Evolutionary conservation across 2,797 vertebrate species (phyloP).

Genomic region (Paedocypris micromegethes): DNA sequence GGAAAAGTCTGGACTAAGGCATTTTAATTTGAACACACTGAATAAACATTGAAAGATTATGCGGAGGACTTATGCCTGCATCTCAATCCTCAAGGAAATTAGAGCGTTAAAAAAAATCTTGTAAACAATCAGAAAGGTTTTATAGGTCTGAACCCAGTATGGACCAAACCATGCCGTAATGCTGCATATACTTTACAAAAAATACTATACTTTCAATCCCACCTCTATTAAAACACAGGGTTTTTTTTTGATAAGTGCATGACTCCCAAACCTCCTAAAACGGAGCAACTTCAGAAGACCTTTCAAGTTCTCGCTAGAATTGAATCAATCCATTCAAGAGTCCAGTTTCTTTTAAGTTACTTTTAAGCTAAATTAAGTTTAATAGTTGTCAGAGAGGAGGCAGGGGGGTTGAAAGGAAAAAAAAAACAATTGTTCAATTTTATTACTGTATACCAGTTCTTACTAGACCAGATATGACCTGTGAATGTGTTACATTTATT

Average conservation of each 20-base stretch:
- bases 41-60: constrained; percentile 8
- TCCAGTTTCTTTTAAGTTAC: not conserved
- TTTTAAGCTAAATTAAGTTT: too few relatives aligned
- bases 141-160: constrained; percentile 31
- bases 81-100: constrained; percentile 19
- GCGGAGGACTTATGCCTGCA: constrained; percentile 6
- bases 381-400: too few relatives aligned
- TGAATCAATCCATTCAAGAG: too few relatives aligned
- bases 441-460: too few relatives aligned
- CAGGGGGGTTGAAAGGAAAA: too few relatives aligned
- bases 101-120: constrained; percentile 13
- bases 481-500: too few relatives aligned
- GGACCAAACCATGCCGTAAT: constrained; percentile 37
- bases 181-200: constrained; percentile 42
- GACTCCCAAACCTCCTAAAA: constrained; percentile 35
- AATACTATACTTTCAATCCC: constrained; percentile 22
- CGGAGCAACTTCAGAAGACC: constrained; percentile 41
- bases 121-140: constrained; percentile 16
- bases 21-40: constrained; percentile 23
- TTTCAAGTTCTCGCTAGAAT: constrained; percentile 31
- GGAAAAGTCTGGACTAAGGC: not conserved
- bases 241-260: constrained; percentile 39
- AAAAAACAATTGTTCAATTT: too few relatives aligned
- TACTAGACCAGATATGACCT: too few relatives aligned
- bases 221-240: constrained; percentile 10